phyloP scores from a whole-genome alignment of 2,888 invertebrate genomes.

The Cryptocheilus praepositus region DNA sequence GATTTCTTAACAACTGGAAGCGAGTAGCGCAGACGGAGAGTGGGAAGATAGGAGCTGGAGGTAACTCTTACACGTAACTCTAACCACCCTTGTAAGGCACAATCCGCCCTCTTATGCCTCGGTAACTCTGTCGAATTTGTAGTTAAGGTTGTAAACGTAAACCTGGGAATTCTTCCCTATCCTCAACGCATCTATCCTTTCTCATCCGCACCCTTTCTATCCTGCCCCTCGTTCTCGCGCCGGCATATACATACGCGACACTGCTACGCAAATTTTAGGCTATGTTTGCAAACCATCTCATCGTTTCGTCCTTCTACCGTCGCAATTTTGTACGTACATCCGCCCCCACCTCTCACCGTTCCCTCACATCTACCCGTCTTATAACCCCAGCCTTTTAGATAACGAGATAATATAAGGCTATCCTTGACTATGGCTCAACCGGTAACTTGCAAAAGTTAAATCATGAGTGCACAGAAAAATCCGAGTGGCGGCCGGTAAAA shows the following conservation, averaged over 20 bases:
- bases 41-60: slow-evolving; percentile 51
- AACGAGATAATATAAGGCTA: slow-evolving; percentile 26
- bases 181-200: slow-evolving; percentile 11
- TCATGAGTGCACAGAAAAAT: slow-evolving; percentile 1
- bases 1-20: slow-evolving; percentile 73
- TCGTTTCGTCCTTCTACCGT: slow-evolving; percentile 48
- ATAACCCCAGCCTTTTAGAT: slow-evolving; percentile 4
- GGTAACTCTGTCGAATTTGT: slow-evolving; percentile 74
- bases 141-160: slow-evolving; percentile 74
- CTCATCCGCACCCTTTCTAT: slow-evolving; percentile 52
- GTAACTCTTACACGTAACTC: slow-evolving; percentile 65
- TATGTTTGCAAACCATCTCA: slow-evolving; percentile 61
- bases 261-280: slow-evolving; percentile 58
- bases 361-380: slow-evolving; percentile 18
- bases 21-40: slow-evolving; percentile 49
- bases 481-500: too few species aligned
- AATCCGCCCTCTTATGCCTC: slow-evolving; percentile 70
- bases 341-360: slow-evolving; percentile 5
- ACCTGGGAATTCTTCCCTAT: slow-evolving; percentile 69
- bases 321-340: slow-evolving; percentile 44
- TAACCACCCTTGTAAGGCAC: slow-evolving; percentile 73
- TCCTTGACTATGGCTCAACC: slow-evolving; percentile 27
- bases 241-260: slow-evolving; percentile 34
- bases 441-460: slow-evolving; percentile 40
- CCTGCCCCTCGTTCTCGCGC: slow-evolving; percentile 37